Percentiles rank a stretch among this genome's conserved stretches.
phyloP scores from a whole-genome alignment of 2,888 invertebrate genomes.

The Emmelina monodactyla region DNA sequence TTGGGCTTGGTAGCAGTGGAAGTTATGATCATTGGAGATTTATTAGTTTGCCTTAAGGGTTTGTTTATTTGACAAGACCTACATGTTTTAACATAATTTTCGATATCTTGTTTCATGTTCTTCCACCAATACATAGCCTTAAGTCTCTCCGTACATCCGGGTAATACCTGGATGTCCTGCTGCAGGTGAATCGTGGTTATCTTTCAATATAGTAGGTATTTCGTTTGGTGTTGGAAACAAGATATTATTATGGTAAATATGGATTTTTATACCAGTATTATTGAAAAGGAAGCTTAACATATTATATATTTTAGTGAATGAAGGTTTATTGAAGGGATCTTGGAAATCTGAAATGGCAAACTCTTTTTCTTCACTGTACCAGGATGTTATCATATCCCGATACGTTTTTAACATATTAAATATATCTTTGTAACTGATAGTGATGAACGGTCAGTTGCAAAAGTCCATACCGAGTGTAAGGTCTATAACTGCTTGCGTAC shows the following conservation, averaged over 20 bases:
- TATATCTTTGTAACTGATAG: slow-evolving; percentile 5
- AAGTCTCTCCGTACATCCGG: slow-evolving; percentile 14
- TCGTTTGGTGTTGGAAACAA: slow-evolving; percentile 13
- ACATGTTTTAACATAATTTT: slow-evolving; percentile 16
- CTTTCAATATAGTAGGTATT: slow-evolving; percentile 14
- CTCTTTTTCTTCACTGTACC: slow-evolving; percentile 1
- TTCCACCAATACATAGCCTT: slow-evolving; percentile 18
- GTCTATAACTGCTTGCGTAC: too few species aligned
- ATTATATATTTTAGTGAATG: slow-evolving; percentile 17
- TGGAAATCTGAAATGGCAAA: neutral
- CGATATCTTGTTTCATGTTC: slow-evolving; percentile 15
- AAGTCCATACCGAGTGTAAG: too few species aligned
- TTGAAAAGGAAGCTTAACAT: slow-evolving; percentile 17
- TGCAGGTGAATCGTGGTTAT: slow-evolving; percentile 17
- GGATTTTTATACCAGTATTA: slow-evolving; percentile 14
- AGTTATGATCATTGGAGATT: slow-evolving; percentile 15
- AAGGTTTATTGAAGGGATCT: slow-evolving; percentile 2
- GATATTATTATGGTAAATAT: slow-evolving; percentile 13
- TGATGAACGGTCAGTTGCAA: too few species aligned
- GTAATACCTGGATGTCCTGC: slow-evolving; percentile 15
- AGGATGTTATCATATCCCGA: slow-evolving; percentile 5
- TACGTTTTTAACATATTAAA: slow-evolving; percentile 5
- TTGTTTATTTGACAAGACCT: slow-evolving; percentile 12
- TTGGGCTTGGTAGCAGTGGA: slow-evolving; percentile 5
- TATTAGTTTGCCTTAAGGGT: slow-evolving; percentile 8